Evolutionary conservation across 2,888 invertebrate species (phyloP), one percentile per base, ranked within the genome.

Genomic region (Melitaea athalia): DNA sequence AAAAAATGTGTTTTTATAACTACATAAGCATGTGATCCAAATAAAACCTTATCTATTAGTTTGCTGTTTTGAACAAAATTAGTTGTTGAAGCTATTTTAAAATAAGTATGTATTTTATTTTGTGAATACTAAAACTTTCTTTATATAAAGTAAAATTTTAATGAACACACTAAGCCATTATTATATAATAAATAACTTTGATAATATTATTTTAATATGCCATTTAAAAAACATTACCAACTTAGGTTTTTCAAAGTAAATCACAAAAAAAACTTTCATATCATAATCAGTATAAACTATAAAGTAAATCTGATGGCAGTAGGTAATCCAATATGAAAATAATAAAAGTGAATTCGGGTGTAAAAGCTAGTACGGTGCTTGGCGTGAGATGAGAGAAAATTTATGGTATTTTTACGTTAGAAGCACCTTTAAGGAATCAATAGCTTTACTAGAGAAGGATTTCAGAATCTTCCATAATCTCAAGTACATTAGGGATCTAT

Each of bases 351-450:
- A 65, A 53, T 50, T 57, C 53, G 24, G 12, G 49, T 45, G 38
- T 14, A 6, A 10, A 10, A 6, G 49, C 65, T 70, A 70, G 73
- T 70, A 45, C 33, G 4, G 14, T 66, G 74, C 76, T 61, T 73
- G 73, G 24, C 14, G 70, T 77, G 74, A 71, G 73, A 75, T 71
- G 69, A 74, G 74, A 70, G 69, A 71, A 67, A 75, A 74, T 84
- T 84, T 84, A 85, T 75, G 79, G 71, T 72, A 68, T 59, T 57
- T 66, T 71, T 73, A 70, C 76, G 75, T 78, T 76, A 74, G 72
- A 71, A 72, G 71, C 69, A 75, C 74, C 74, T 74, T 79, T 76
- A 77, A 77, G 77, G 77, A 81, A 82, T 82, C 84, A 80, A 83
- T 84, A 83, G 80, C 72, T 68, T 65, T 72, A 68, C 64, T 67